phyloP scores from a whole-genome alignment of 2,888 invertebrate genomes.

The Dryomyza anilis region DNA sequence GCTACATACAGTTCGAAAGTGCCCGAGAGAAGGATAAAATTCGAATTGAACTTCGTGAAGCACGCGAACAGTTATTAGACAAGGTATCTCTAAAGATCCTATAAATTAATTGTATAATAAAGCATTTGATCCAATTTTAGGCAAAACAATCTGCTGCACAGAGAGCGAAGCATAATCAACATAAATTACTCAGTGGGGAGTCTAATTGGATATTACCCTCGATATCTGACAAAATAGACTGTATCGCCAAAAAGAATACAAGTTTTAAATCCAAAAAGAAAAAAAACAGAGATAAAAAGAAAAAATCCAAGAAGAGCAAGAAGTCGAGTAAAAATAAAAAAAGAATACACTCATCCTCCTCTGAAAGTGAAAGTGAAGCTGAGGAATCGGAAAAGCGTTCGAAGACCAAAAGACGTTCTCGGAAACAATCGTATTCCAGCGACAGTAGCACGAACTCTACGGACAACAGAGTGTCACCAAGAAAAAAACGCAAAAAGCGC shows the following conservation, averaged over 20 bases:
- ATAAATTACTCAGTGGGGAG: slow-evolving; percentile 50
- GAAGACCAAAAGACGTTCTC: slow-evolving; percentile 19
- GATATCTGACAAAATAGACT: slow-evolving; percentile 45
- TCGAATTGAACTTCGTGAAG: slow-evolving; percentile 49
- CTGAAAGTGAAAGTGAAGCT: slow-evolving; percentile 24
- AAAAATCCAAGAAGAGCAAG: slow-evolving; percentile 49
- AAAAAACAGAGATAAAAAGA: slow-evolving; percentile 59
- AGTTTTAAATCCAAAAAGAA: slow-evolving; percentile 57
- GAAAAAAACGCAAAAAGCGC: background rate
- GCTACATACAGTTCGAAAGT: slow-evolving; percentile 55
- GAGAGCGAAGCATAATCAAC: slow-evolving; percentile 41
- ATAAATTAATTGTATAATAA: background rate
- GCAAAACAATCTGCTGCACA: slow-evolving; percentile 47
- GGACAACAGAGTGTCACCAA: background rate
- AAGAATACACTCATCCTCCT: slow-evolving; percentile 34
- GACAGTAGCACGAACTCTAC: background rate
- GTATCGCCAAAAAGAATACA: slow-evolving; percentile 34
- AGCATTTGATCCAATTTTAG: slow-evolving; percentile 30
- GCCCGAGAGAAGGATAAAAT: slow-evolving; percentile 51
- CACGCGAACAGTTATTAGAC: slow-evolving; percentile 48
- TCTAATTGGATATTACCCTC: slow-evolving; percentile 51
- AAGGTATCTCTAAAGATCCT: slow-evolving; percentile 36
- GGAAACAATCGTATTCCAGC: slow-evolving; percentile 10
- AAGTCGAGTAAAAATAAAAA: slow-evolving; percentile 43
- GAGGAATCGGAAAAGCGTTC: slow-evolving; percentile 25